These are phyloP conservation scores for Caradrina clavipalpis DNA, from an alignment of 2,888 invertebrate genomes.

Conservation along the genomic window DNA sequence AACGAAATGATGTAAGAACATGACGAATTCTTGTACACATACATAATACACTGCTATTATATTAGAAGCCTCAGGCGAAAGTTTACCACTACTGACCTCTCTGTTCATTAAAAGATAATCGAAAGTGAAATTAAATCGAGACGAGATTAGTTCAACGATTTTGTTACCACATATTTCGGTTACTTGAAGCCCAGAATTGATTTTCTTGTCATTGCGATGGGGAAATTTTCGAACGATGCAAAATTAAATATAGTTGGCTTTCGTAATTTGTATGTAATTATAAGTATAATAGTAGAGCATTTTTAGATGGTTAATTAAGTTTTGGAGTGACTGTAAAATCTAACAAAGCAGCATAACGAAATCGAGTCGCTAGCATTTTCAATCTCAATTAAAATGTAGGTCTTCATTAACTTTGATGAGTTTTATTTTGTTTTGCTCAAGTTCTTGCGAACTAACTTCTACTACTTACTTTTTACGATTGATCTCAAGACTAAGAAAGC, in stretches of 20 bases:
- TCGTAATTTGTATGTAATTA: conserved; percentile 34
- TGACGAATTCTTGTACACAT: conserved; percentile 70
- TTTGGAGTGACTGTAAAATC: conserved; percentile 30
- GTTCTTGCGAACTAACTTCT: conserved; percentile 12
- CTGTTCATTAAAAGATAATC: conserved; percentile 86
- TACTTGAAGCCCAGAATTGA: conserved; percentile 29
- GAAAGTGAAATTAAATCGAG: conserved; percentile 88
- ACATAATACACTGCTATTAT: conserved; percentile 77
- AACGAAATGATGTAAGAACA: conserved; percentile 71
- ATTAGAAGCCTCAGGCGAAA: conserved; percentile 83
- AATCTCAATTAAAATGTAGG: conserved; percentile 25
- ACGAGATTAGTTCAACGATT: conserved; percentile 79
- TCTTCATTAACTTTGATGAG: conserved; percentile 37
- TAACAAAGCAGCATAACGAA: conserved; percentile 16
- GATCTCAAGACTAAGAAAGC: conserved; percentile 22
- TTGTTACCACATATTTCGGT: conserved; percentile 76
- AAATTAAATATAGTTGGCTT: conserved; percentile 9
- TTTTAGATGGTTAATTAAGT: conserved; percentile 20
- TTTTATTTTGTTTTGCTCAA: conserved; percentile 4
- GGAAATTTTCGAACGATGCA: conserved; percentile 25
- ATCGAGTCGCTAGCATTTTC: conserved; percentile 14
- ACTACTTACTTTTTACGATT: conserved; percentile 3
- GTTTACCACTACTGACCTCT: conserved; percentile 83
- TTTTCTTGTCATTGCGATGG: conserved; percentile 34
- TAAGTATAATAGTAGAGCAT: conserved; percentile 10